Evolutionary conservation across 2,888 invertebrate genomes (phyloP), one percentile per base, ranked within the genome.

Genomic region (Nebria salina): DNA sequence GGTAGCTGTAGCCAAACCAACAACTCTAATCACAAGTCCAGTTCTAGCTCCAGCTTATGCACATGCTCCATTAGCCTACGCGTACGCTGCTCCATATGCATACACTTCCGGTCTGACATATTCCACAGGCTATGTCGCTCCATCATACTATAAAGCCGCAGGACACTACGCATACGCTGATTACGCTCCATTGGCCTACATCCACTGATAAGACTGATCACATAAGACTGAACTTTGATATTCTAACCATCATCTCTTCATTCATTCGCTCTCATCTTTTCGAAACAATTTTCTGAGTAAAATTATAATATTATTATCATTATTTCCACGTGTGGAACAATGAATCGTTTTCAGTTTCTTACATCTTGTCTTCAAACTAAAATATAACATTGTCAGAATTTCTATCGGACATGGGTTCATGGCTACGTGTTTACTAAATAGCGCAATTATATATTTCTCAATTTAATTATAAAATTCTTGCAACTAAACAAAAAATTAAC

Each of bases 61-160:
- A 13, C 76, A 82, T 79, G 77, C 83, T 15, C 80, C 77, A 25
- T 72, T 76, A 42, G 80, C 81, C 77, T 83, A 83, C 70, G 83
- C 84, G 82, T 54, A 82, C 68, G 72, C 66, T 11, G 65, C 82
- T 15, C 77, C 82, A 26, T 34, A 83, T 20, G 72, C 70, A 34
- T 82, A 72, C 72, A 73, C 76, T 26, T 65, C 65, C 9, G 42
- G 42, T 34, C 82, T 87, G 68, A 84, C 87, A 41, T 90, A 88
- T 85, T 87, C 88, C 11, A 41, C 75, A 0, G 70, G 72, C 20
- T 80, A 80, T 54, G 65, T 25, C 77, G 72, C 76, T 26, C 82
- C 81, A 13, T 66, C 82, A 0, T 76, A 78, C 70, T 80, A 80
- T 74, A 78, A 70, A 34, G 66, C 75, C 11, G 78, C 74, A 65